A percentile compares a stretch with the other conserved stretches of the same genome.
Evolutionary conservation across 1,140 invertebrate species (phyloP).

Genomic region (Megalopta genalis): DNA sequence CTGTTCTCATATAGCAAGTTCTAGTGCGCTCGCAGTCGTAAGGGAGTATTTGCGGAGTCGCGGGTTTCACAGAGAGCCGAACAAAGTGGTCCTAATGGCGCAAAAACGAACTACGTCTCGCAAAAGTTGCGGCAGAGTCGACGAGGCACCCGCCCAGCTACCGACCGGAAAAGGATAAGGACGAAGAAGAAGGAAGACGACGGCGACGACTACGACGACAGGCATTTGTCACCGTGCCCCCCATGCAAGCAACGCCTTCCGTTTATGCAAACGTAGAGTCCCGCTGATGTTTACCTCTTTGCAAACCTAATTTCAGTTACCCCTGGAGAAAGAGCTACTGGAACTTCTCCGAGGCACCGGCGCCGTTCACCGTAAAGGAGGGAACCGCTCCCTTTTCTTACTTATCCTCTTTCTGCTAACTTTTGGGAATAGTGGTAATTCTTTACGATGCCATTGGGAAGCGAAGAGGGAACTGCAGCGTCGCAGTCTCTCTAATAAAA

Average conservation of each 20-base stretch:
- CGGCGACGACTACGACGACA: constrained; percentile 60
- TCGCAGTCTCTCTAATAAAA: constrained; percentile 56
- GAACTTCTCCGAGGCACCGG: constrained; percentile 65
- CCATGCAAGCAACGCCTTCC: constrained; percentile 73
- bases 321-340: constrained; percentile 64
- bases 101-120: constrained; percentile 70
- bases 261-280: constrained; percentile 76
- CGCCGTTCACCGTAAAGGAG: constrained; percentile 47
- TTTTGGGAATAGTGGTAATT: constrained; percentile 58
- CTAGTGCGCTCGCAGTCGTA: constrained; percentile 33
- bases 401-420: constrained; percentile 48
- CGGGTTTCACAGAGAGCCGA: constrained; percentile 61
- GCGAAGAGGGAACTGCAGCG: constrained; percentile 57
- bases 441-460: constrained; percentile 63
- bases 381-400: constrained; percentile 32
- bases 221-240: constrained; percentile 75
- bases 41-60: constrained; percentile 60
- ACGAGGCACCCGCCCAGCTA: constrained; percentile 41
- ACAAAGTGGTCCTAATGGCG: constrained; percentile 74
- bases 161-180: constrained; percentile 48
- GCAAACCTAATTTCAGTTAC: constrained; percentile 77
- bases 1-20: constrained; percentile 15
- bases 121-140: constrained; percentile 64
- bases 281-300: constrained; percentile 78
- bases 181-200: constrained; percentile 37